Evolutionary conservation across 2,888 invertebrate species (phyloP).

Genomic region (Hofmannophila pseudospretella): DNA sequence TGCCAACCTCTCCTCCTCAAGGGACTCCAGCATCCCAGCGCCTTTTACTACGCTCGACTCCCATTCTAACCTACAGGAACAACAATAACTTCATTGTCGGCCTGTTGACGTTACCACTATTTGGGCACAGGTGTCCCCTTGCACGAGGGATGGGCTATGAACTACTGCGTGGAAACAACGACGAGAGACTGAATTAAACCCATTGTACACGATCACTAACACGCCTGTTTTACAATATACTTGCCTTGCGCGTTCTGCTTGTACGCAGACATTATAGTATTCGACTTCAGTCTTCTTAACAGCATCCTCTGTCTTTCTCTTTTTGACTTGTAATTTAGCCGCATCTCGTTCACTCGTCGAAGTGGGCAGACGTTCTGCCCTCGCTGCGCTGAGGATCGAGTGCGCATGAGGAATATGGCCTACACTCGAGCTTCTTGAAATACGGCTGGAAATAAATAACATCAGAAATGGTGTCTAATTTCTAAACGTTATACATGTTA

Average conservation of each 20-base stretch:
- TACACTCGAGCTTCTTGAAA: conserved; percentile 75
- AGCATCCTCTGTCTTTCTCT: conserved; percentile 92
- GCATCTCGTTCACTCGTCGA: conserved; percentile 78
- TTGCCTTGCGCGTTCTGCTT: conserved; percentile 93
- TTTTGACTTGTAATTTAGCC: conserved; percentile 90
- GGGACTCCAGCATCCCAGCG: conserved; percentile 89
- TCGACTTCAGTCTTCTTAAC: conserved; percentile 95
- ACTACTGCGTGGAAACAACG: neutral
- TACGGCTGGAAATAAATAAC: conserved; percentile 47
- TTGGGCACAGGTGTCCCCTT: too few relatives aligned
- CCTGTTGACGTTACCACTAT: too few relatives aligned
- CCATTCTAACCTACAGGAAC: conserved; percentile 85
- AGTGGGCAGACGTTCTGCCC: conserved; percentile 52
- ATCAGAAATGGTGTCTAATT: neutral
- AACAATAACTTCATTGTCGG: too few relatives aligned
- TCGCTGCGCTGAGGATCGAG: conserved; percentile 62
- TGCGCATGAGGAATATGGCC: conserved; percentile 76
- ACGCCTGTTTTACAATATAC: too few relatives aligned
- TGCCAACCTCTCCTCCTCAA: conserved; percentile 93
- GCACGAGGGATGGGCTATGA: neutral
- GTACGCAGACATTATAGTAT: conserved; percentile 93
- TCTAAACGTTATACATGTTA: neutral
- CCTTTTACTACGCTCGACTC: conserved; percentile 93
- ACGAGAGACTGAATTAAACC: too few relatives aligned
- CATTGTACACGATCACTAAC: too few relatives aligned